Conservation (phyloP, 2,113 vertebrate species). For the Poeciliopsis prolifica region DNA sequence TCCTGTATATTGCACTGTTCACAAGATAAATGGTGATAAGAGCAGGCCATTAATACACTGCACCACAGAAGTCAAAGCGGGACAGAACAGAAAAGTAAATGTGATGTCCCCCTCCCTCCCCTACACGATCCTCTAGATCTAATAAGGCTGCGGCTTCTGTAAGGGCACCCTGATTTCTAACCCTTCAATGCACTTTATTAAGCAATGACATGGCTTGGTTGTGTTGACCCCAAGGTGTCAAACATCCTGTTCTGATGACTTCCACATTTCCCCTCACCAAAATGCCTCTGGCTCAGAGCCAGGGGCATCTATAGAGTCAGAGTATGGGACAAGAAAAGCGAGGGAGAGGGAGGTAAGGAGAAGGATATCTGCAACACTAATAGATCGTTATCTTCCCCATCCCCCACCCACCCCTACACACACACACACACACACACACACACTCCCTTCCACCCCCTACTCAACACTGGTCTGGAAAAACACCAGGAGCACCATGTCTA, state of each 20-base stretch:
- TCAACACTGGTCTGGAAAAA: slow-evolving; percentile 80
- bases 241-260: slow-evolving; percentile 67
- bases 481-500: slow-evolving; percentile 79
- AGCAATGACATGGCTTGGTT: slow-evolving; percentile 64
- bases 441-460: slow-evolving; percentile 26
- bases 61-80: slow-evolving; percentile 69
- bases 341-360: slow-evolving; percentile 61
- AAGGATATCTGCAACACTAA: slow-evolving; percentile 82
- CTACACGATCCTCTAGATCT: slow-evolving; percentile 31
- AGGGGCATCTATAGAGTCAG: slow-evolving; percentile 58
- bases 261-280: slow-evolving; percentile 62
- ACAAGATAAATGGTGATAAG: slow-evolving; percentile 78
- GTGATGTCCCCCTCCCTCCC: slow-evolving; percentile 43
- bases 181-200: slow-evolving; percentile 51
- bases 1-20: slow-evolving; percentile 70
- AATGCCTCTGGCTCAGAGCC: slow-evolving; percentile 58
- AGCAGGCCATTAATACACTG: slow-evolving; percentile 74
- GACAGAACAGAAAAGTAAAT: slow-evolving; percentile 67
- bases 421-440: not conserved
- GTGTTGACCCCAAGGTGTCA: slow-evolving; percentile 58
- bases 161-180: slow-evolving; percentile 48
- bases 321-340: slow-evolving; percentile 55
- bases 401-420: too few species aligned
- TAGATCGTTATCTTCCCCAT: slow-evolving; percentile 80
- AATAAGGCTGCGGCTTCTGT: slow-evolving; percentile 57